Evolutionary conservation across 2,888 invertebrate species (phyloP).

Genomic region (Leucophenga montana): DNA sequence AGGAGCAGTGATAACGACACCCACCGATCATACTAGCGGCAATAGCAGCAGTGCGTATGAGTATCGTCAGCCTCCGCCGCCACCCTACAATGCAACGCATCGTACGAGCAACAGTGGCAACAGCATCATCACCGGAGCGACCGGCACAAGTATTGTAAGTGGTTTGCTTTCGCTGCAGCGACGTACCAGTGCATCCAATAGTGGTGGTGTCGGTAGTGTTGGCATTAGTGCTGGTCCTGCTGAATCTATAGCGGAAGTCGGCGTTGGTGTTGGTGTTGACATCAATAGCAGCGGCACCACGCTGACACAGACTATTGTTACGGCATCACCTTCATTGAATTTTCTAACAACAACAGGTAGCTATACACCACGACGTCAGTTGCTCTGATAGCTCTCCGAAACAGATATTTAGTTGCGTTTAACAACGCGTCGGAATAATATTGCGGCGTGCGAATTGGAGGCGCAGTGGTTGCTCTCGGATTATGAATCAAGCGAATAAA

Average conservation of each 20-base stretch:
- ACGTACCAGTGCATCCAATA: slow-evolving; percentile 33
- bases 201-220: background rate
- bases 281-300: slow-evolving; percentile 28
- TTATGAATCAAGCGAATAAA: too few species aligned
- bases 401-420: slow-evolving; percentile 1
- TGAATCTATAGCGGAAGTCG: background rate
- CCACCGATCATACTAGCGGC: slow-evolving; percentile 37
- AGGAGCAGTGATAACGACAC: slow-evolving; percentile 36
- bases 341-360: slow-evolving; percentile 54
- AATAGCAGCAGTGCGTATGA: slow-evolving; percentile 45
- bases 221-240: background rate
- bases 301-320: slow-evolving; percentile 54
- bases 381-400: slow-evolving; percentile 53
- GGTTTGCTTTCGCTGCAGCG: slow-evolving; percentile 29
- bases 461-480: background rate
- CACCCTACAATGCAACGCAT: slow-evolving; percentile 56
- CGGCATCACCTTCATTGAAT: slow-evolving; percentile 59
- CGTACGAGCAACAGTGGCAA: slow-evolving; percentile 34
- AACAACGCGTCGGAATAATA: background rate
- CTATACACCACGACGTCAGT: slow-evolving; percentile 56
- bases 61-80: slow-evolving; percentile 60
- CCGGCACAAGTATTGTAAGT: slow-evolving; percentile 25
- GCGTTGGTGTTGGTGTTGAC: slow-evolving; percentile 7
- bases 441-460: background rate
- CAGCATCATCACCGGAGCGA: slow-evolving; percentile 18